Base-by-base conservation (phyloP, 2,797 vertebrate species). In the Notolepis coatsorum region DNA sequence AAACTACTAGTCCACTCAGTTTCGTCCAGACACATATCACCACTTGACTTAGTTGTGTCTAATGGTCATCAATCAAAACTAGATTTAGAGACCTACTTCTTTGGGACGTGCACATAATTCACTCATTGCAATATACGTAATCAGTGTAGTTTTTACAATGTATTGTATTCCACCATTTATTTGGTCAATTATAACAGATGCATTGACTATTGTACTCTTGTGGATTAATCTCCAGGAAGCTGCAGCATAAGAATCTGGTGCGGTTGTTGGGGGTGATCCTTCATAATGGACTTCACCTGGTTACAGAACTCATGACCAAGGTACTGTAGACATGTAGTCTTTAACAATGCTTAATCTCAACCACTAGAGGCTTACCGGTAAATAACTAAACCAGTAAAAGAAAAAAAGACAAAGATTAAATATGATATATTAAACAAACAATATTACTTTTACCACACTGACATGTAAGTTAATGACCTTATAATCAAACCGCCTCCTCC, bases 251-350 rank as follows among this genome's bases (percentile, higher is more conserved):
- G 83, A 97, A 97, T 82, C 83, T 98, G 58, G 96, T 98, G 51
- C 90, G 87, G 17, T 73, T 98, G 71, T 87, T 95, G 10, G 96
- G 96, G 0, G 96, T 98, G 69, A 94, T 98, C 73, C 87, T 97
- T 38, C 91, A 96, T 80, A 95, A 96, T 0, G 96, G 96, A 0
- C 91, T 98, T 35, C 94, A 94, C 65, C 95, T 98, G 0, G 91
- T 98, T 81, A 98, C 96, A 75, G 96, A 98, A 78, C 92, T 96
- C 54, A 95, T 98, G 95, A 89, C 90, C 5, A 98, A 97, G 95
- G 96, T 98, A 83, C n/a, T 35, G 1, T 15, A 31, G 55, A 0
- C 46, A 50, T 3, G 4, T 12, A 20, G 5, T 1, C 17, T 2
- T 20, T 8, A 21, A 39, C 15, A 21, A 1, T 10, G 9, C 3